Evolutionary conservation across 2,797 vertebrate genomes (phyloP).

Genomic region (Eleutherodactylus coqui): DNA sequence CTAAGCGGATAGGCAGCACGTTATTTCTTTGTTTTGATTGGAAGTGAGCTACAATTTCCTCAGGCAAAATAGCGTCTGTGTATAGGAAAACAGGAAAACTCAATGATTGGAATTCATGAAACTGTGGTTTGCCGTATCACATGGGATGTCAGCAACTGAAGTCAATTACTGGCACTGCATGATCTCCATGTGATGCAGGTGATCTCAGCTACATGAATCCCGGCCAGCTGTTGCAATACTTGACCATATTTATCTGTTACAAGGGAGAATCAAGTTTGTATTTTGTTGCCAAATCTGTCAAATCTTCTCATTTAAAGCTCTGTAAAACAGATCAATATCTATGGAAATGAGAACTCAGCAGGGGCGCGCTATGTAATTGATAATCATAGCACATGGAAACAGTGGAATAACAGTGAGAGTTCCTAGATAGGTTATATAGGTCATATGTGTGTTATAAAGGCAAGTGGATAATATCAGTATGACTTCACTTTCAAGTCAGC

Average conservation of each 20-base stretch:
- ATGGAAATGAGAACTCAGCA: background rate
- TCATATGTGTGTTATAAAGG: background rate
- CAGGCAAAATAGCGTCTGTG: conserved; percentile 35
- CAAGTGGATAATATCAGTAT: background rate
- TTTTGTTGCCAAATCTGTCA: conserved; percentile 6
- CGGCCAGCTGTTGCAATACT: conserved; percentile 8
- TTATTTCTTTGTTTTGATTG: conserved; percentile 48
- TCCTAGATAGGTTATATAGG: background rate
- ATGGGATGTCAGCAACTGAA: conserved; percentile 53
- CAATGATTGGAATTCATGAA: conserved; percentile 47
- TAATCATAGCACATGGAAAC: background rate
- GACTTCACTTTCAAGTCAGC: background rate
- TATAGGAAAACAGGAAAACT: conserved; percentile 44
- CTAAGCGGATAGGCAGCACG: background rate
- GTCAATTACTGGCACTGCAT: conserved; percentile 49
- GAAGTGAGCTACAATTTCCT: conserved; percentile 32
- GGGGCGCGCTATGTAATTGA: background rate
- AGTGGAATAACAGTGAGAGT: background rate
- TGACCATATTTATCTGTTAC: conserved; percentile 7
- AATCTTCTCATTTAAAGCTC: background rate
- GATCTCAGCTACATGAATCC: conserved; percentile 40
- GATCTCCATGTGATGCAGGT: conserved; percentile 52
- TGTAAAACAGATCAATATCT: conserved; percentile 23
- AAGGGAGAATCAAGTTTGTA: conserved; percentile 9
- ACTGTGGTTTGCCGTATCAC: conserved; percentile 35